phyloP scores from a whole-genome alignment of 2,113 vertebrate genomes.

The Dromaius novaehollandiae region DNA sequence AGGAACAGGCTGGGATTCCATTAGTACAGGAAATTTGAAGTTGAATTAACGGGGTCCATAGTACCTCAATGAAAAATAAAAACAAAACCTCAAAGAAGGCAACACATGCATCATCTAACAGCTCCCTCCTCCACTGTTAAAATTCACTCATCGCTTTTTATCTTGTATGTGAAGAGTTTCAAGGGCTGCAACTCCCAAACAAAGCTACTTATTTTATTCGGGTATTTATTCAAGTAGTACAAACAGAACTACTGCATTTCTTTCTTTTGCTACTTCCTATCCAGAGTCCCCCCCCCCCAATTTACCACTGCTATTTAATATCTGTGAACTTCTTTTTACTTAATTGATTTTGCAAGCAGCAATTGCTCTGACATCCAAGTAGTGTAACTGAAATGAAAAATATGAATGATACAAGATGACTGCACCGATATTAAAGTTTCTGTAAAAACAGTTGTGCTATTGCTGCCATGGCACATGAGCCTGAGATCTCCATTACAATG shows the following conservation, averaged over 20 bases:
- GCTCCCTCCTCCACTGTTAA: not conserved
- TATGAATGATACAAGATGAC: not conserved
- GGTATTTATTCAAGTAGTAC: not conserved
- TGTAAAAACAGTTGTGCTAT: not conserved
- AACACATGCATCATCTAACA: not conserved
- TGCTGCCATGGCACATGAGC: not conserved
- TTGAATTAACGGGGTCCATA: not conserved
- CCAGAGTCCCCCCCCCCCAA: not conserved
- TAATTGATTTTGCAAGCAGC: conserved; percentile 1
- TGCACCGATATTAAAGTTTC: not conserved
- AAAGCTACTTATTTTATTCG: not conserved
- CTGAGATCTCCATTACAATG: not conserved
- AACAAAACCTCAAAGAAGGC: not conserved
- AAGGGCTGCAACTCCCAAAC: not conserved
- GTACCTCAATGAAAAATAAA: not conserved
- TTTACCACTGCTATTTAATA: not conserved
- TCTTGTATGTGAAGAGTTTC: not conserved
- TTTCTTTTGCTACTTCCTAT: not conserved
- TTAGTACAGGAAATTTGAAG: not conserved
- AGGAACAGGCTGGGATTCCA: not conserved
- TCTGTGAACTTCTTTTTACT: not conserved
- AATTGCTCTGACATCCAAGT: not conserved
- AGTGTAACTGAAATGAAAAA: not conserved
- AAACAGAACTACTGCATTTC: not conserved
- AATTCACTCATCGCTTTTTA: not conserved